These are phyloP conservation scores for Polypterus bichir DNA, from an alignment of 2,113 vertebrate genomes.

Conservation along the genomic window DNA sequence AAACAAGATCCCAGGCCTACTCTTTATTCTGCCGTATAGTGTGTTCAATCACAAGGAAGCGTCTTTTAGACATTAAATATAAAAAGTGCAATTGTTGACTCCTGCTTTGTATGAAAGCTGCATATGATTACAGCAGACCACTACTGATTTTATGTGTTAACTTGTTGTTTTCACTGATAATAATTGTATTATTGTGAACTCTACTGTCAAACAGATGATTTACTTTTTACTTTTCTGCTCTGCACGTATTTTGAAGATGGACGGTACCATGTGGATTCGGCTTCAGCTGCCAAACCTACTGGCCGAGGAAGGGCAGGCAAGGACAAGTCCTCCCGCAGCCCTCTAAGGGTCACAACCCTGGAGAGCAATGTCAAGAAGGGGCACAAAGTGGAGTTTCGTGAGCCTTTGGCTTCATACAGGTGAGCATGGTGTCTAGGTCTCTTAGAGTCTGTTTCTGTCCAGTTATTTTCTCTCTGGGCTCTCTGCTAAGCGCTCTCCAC, in stretches of 20 bases:
- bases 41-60: no score
- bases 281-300: slow-evolving; percentile 40
- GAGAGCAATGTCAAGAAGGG: slow-evolving; percentile 73
- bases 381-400: slow-evolving; percentile 66
- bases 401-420: slow-evolving; percentile 76
- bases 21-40: no score
- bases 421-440: slow-evolving; percentile 22
- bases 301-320: slow-evolving; percentile 47
- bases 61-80: no score
- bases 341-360: slow-evolving; percentile 71
- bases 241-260: slow-evolving; percentile 35
- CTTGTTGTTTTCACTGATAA: background rate
- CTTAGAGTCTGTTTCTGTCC: no score
- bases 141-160: background rate
- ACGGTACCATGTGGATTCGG: slow-evolving; percentile 32
- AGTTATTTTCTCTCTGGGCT: no score
- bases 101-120: no score
- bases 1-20: no score
- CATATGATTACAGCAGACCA: no score
- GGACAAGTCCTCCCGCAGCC: slow-evolving; percentile 75
- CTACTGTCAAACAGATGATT: background rate
- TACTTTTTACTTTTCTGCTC: background rate
- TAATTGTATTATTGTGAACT: background rate
- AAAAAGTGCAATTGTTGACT: no score
- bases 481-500: no score